Percentiles rank a stretch among this genome's conserved stretches.
These are phyloP conservation scores for Phataginus tricuspis DNA, from an alignment of 2,797 vertebrate genomes.

Conservation along the genomic window DNA sequence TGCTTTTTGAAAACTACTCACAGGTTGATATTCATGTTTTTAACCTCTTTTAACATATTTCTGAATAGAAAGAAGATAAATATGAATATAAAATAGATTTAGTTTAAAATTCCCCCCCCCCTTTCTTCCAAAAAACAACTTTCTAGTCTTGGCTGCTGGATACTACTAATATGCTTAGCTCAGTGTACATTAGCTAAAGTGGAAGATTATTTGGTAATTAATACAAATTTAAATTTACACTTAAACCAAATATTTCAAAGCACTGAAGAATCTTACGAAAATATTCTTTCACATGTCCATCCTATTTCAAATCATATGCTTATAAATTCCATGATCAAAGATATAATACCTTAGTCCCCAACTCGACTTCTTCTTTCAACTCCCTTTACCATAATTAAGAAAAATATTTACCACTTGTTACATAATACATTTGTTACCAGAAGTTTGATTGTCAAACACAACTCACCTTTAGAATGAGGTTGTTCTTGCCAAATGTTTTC, in stretches of 20 bases:
- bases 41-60: conserved; percentile 36
- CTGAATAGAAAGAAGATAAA: conserved; percentile 34
- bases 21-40: conserved; percentile 28
- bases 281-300: conserved; percentile 16
- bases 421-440: neutral
- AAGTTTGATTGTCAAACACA: conserved; percentile 25
- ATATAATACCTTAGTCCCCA: neutral
- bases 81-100: neutral
- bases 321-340: conserved; percentile 58
- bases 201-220: conserved; percentile 28
- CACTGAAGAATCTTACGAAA: conserved; percentile 14
- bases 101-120: neutral
- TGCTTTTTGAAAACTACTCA: neutral
- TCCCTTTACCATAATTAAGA: conserved; percentile 38
- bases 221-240: conserved; percentile 38
- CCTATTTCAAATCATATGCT: neutral
- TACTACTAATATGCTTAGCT: neutral
- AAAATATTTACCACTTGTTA: conserved; percentile 35
- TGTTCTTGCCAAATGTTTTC: conserved; percentile 71
- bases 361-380: neutral
- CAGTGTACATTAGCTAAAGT: neutral
- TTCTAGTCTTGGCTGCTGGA: neutral
- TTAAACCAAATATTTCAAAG: conserved; percentile 59
- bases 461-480: conserved; percentile 78
- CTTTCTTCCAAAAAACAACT: neutral